Evolutionary conservation across 2,888 invertebrate species (phyloP).

Genomic region (Sminthurinus aureus): DNA sequence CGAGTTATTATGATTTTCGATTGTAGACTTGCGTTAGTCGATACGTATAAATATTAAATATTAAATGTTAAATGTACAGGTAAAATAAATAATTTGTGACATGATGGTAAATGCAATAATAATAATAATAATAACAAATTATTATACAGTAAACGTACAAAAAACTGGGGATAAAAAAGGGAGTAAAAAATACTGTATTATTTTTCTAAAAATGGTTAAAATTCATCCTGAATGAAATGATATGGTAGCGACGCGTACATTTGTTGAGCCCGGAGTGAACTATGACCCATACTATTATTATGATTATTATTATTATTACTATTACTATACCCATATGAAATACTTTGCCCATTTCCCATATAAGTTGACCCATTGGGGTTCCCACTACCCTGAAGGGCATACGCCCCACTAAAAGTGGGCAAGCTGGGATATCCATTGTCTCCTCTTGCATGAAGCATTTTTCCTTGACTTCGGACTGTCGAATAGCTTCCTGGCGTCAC

Average conservation of each 20-base stretch:
- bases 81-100: too few species aligned
- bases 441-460: constrained; percentile 19
- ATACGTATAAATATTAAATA: too few species aligned
- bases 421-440: constrained; percentile 17
- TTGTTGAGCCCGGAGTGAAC: constrained; percentile 41
- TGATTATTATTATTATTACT: constrained; percentile 45
- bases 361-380: constrained; percentile 45
- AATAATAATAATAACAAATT: too few species aligned
- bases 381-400: constrained; percentile 41
- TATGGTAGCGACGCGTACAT: constrained; percentile 56
- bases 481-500: constrained; percentile 69
- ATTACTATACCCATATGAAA: constrained; percentile 45
- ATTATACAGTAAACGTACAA: neutral
- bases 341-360: constrained; percentile 45
- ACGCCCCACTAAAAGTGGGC: constrained; percentile 40
- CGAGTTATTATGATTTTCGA: too few species aligned
- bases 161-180: neutral
- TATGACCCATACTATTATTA: constrained; percentile 44
- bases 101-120: too few species aligned
- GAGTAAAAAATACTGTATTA: neutral
- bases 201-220: neutral
- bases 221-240: constrained; percentile 56
- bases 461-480: constrained; percentile 67
- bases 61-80: too few species aligned
- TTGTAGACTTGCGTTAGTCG: too few species aligned